Percentiles rank a stretch among this genome's conserved stretches.
Conservation (phyloP, 2,888 invertebrate genomes). For the Drosophila pseudotakahashii region DNA sequence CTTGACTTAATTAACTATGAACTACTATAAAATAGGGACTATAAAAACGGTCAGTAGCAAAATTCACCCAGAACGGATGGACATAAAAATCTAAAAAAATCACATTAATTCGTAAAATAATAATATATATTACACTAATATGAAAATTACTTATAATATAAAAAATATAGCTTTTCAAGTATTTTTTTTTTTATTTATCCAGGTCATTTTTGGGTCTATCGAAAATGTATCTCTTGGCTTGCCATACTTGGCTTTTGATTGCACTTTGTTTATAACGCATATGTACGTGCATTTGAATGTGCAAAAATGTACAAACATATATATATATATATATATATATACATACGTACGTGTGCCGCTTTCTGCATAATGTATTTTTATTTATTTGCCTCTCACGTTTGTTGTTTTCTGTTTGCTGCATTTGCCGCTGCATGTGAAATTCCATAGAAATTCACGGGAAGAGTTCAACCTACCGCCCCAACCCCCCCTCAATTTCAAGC, state of each 20-base stretch:
- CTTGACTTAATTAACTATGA: background rate
- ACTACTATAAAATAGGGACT: no score
- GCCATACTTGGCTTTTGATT: conserved; percentile 50
- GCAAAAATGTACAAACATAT: conserved; percentile 13
- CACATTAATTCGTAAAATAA: no score
- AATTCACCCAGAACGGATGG: no score
- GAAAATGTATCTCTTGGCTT: background rate
- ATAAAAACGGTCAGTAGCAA: no score
- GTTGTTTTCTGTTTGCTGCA: conserved; percentile 53
- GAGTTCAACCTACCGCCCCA: background rate
- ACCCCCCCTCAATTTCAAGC: background rate
- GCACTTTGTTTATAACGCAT: conserved; percentile 61
- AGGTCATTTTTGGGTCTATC: conserved; percentile 1
- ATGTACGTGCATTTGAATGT: background rate
- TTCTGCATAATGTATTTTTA: conserved; percentile 38
- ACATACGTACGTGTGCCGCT: conserved; percentile 20
- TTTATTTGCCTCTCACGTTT: conserved; percentile 49
- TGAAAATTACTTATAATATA: no score
- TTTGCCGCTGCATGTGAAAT: conserved; percentile 57
- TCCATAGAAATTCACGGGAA: conserved; percentile 53
- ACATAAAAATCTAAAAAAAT: no score
- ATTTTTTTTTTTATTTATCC: background rate
- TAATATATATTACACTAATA: background rate
- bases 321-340: conserved; percentile 16
- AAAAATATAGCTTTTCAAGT: background rate